Evolutionary conservation across 2,888 invertebrate genomes (phyloP).

Genomic region (Carpatolechia fugitivella): DNA sequence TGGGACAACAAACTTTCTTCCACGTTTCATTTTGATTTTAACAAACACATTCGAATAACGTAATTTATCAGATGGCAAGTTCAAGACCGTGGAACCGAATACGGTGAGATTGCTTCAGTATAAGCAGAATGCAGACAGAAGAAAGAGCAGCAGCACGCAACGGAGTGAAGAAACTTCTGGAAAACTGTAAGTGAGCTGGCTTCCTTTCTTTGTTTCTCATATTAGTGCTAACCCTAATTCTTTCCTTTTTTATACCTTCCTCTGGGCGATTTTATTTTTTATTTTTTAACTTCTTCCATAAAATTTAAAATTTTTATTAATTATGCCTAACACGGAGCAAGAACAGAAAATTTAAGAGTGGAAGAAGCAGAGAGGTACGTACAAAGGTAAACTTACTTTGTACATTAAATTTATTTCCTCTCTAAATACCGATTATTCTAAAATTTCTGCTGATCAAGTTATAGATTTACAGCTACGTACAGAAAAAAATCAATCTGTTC

Average conservation of each 20-base stretch:
- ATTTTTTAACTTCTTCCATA: neutral
- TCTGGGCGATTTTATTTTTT: neutral
- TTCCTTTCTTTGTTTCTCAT: neutral
- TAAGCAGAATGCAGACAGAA: too few species aligned
- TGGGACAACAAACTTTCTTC: constrained; percentile 22
- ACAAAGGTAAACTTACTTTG: neutral
- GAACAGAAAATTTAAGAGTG: neutral
- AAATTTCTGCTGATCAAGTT: neutral
- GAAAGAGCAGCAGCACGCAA: too few species aligned
- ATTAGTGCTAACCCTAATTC: neutral
- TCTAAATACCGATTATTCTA: neutral
- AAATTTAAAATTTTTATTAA: neutral
- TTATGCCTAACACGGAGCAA: neutral
- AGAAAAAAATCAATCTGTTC: neutral
- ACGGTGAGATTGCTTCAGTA: too few species aligned
- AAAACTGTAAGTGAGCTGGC: constrained; percentile 2
- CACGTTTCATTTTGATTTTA: constrained; percentile 20
- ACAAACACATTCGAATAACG: too few species aligned
- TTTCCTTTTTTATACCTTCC: neutral
- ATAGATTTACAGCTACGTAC: neutral
- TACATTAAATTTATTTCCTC: neutral
- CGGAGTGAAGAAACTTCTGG: neutral
- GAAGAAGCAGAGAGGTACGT: neutral
- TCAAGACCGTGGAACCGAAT: too few species aligned
- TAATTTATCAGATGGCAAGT: too few species aligned